Base-by-base conservation (phyloP, 2,888 invertebrate species). In the Habrosyne pyritoides region DNA sequence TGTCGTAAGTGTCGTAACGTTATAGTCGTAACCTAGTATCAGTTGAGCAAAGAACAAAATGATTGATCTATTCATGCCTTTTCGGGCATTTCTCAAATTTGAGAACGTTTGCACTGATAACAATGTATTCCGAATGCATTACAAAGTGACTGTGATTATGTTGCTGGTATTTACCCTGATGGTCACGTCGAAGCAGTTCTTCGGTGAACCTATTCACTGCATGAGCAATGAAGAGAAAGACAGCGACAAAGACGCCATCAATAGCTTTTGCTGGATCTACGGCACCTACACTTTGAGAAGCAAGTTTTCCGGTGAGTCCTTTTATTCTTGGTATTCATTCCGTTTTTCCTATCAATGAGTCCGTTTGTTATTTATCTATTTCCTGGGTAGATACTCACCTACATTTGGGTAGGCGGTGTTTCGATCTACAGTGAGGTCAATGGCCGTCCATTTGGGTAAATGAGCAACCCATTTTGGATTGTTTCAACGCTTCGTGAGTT, bases 161-260 rank as follows among this genome's bases (percentile, higher is more conserved):
- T 86, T 97, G 59, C 87, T 97, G 46, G 93, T 95, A 22, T 96
- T 95, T 83, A 95, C 96, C 0, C 86, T 97, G 70, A 80, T 97
- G 69, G 94, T 97, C 48, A 96, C 96, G 22, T 95, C 96, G 12
- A 96, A 96, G 73, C 96, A 97, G 82, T 97, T 96, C 86, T 97
- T 97, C 71, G 97, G 97, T 0, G 96, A 97, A 70, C 97, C 97
- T 0, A 97, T 98, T 53, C 94, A 95, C 71, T 97, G 97, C 81
- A 93, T 95, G 78, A 89, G 92, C 6, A 89, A 93, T 46, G 84
- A 85, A 49, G 86, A 86, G 14, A 87, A 91, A 50, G 81, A 85
- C 56, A 72, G 55, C 28, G 93, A 94, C 52, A 93, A 92, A 60
- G 94, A 95, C 52, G 94, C 95, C 26, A 91, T 96, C 8, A 95